These are phyloP conservation scores for Apodemus sylvaticus DNA, from an alignment of 2,113 vertebrate species.

Conservation along the genomic window DNA sequence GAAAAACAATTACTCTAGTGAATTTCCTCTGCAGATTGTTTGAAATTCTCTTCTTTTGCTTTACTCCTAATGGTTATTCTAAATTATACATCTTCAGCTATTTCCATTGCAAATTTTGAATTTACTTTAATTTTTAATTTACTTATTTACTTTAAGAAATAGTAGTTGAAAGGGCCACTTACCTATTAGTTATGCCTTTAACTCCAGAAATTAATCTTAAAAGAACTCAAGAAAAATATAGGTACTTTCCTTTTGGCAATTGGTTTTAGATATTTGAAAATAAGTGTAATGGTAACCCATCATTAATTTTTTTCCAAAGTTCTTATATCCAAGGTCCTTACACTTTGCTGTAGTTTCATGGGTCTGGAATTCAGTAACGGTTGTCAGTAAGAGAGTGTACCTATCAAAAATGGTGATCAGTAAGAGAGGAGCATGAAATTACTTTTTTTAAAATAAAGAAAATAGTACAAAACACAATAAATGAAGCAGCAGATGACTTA, in stretches of 20 bases:
- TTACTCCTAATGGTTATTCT: slow-evolving; percentile 9
- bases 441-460: background rate
- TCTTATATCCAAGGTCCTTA: background rate
- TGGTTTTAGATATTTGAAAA: background rate
- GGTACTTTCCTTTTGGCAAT: background rate
- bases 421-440: background rate
- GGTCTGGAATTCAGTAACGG: background rate
- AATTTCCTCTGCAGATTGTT: background rate
- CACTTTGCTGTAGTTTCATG: background rate
- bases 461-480: background rate
- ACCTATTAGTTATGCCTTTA: background rate
- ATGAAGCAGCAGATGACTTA: background rate
- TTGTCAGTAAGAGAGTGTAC: background rate
- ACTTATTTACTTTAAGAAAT: background rate
- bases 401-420: background rate
- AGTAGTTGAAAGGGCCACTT: background rate
- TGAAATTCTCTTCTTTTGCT: background rate
- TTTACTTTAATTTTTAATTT: too few relatives aligned
- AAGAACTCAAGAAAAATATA: background rate
- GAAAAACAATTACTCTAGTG: background rate
- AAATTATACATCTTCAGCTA: background rate
- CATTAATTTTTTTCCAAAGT: background rate
- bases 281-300: background rate
- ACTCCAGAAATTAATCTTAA: background rate
- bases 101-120: background rate